Evolutionary conservation across 1,140 invertebrate species (phyloP).

Genomic region (Procambarus virginalis): DNA sequence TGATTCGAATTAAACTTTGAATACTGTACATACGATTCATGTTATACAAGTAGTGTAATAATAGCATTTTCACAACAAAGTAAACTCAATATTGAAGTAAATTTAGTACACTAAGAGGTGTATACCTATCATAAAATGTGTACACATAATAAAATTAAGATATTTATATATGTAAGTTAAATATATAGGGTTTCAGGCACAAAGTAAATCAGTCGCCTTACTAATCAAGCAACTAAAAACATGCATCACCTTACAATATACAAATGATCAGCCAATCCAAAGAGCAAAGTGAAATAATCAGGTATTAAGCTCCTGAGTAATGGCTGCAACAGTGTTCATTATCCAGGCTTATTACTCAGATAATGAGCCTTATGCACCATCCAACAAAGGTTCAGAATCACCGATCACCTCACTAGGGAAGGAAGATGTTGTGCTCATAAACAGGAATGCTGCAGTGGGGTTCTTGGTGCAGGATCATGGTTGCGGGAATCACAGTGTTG

Average conservation of each 20-base stretch:
- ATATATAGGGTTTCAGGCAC: not conserved
- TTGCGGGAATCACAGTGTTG: conserved; percentile 21
- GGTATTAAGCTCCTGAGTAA: conserved; percentile 47
- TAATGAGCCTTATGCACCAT: conserved; percentile 31
- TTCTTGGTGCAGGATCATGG: conserved; percentile 32
- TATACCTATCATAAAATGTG: too few species aligned
- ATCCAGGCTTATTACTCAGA: conserved; percentile 20
- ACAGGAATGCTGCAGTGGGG: conserved; percentile 32
- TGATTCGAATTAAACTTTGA: too few species aligned
- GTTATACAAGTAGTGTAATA: too few species aligned
- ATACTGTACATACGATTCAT: too few species aligned
- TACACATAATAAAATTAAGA: too few species aligned
- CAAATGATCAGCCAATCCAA: conserved; percentile 39
- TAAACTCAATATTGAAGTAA: too few species aligned
- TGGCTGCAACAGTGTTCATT: conserved; percentile 25
- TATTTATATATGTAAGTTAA: too few species aligned
- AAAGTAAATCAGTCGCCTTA: conserved; percentile 21
- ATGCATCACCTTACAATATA: conserved; percentile 36
- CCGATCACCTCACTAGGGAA: conserved; percentile 49
- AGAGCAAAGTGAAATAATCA: conserved; percentile 31
- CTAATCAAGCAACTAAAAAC: conserved; percentile 30
- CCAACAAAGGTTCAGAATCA: conserved; percentile 49
- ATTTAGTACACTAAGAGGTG: too few species aligned
- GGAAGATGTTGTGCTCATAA: conserved; percentile 43
- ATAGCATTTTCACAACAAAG: too few species aligned